Conservation (phyloP, 2,797 vertebrate genomes). For the Myripristis jacobus region DNA sequence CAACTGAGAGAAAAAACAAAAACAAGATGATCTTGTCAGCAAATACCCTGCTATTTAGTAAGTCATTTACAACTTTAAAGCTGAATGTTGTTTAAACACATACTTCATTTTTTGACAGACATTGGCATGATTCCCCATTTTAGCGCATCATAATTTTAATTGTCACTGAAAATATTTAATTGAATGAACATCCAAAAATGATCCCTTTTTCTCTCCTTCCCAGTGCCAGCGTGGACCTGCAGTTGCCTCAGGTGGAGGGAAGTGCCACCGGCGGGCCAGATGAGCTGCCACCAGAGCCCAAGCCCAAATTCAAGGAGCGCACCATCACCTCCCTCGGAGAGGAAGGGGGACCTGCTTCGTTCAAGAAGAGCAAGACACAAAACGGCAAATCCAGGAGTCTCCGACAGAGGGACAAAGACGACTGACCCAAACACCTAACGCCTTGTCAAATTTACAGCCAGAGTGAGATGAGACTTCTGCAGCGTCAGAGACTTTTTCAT, state of each 20-base stretch:
- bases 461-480: neutral
- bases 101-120: too few relatives aligned
- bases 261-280: conserved; percentile 67
- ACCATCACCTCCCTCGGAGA: conserved; percentile 92
- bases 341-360: conserved; percentile 79
- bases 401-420: conserved; percentile 89
- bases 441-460: neutral
- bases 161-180: too few relatives aligned
- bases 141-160: too few relatives aligned
- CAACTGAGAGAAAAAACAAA: too few relatives aligned
- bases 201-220: conserved; percentile 13
- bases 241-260: conserved; percentile 88
- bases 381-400: conserved; percentile 93
- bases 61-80: too few relatives aligned
- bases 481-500: conserved; percentile 20
- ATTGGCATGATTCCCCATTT: too few relatives aligned
- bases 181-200: too few relatives aligned
- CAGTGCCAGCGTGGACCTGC: conserved; percentile 90
- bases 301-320: conserved; percentile 92
- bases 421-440: conserved; percentile 54
- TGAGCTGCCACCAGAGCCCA: conserved; percentile 80
- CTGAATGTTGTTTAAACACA: too few relatives aligned
- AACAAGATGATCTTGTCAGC: too few relatives aligned
- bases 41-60: too few relatives aligned
- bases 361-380: conserved; percentile 92